Evolutionary conservation across 2,888 invertebrate genomes (phyloP).

Genomic region (Iselma pallidipennis): DNA sequence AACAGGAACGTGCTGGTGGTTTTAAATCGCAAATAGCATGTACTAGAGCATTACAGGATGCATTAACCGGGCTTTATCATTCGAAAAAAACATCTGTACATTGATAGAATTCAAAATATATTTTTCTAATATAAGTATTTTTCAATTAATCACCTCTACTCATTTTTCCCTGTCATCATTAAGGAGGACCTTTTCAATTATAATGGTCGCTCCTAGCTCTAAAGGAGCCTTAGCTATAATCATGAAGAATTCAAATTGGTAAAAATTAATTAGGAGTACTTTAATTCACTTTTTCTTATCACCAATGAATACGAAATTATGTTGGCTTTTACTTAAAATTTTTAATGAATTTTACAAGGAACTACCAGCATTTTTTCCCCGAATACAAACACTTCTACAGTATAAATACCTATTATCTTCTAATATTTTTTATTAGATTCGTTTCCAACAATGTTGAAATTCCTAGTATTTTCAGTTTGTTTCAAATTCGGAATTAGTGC

Average conservation of each 20-base stretch:
- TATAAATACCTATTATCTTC: not conserved
- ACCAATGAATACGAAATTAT: not conserved
- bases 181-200: no score
- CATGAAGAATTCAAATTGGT: no score
- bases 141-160: no score
- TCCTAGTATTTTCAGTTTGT: not conserved
- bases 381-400: not conserved
- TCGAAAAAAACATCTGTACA: constrained; percentile 31
- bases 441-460: not conserved
- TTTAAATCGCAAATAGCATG: constrained; percentile 83
- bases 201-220: no score
- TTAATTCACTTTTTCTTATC: no score
- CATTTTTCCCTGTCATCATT: no score
- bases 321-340: not conserved
- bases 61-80: constrained; percentile 75
- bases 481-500: not conserved
- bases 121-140: no score
- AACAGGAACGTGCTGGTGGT: constrained; percentile 83
- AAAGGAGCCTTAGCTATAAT: no score
- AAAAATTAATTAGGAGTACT: no score
- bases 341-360: not conserved
- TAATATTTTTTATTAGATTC: not conserved
- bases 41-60: constrained; percentile 85
- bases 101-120: no score
- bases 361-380: not conserved